Evolutionary conservation across 2,888 invertebrate species (phyloP).

Genomic region (Mamestra brassicae): DNA sequence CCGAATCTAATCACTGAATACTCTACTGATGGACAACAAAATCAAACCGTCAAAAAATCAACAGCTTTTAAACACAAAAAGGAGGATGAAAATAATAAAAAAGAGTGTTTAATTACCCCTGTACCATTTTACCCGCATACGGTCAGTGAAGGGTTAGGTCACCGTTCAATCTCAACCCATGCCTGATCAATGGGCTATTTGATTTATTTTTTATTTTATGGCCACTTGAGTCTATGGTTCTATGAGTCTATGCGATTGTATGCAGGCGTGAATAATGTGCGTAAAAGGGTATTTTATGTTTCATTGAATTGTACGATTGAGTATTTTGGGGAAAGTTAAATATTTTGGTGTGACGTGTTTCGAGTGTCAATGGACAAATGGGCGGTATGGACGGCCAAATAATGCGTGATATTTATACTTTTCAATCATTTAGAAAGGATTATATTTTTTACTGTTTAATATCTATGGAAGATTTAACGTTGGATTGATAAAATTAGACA

Average conservation of each 20-base stretch:
- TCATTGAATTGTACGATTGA: conserved; percentile 50
- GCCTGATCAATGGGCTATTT: conserved; percentile 72
- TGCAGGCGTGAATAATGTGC: conserved; percentile 86
- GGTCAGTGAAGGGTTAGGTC: conserved; percentile 69
- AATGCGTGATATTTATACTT: too few relatives aligned
- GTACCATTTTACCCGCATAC: conserved; percentile 77
- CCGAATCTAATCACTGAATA: not conserved
- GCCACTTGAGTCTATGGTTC: conserved; percentile 69
- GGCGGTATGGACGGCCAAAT: too few relatives aligned
- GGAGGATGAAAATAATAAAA: conserved; percentile 10
- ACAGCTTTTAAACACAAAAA: not conserved
- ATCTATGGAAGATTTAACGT: too few relatives aligned
- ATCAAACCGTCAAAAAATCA: not conserved
- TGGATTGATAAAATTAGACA: too few relatives aligned
- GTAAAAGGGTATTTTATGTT: conserved; percentile 60
- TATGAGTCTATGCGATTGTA: conserved; percentile 71
- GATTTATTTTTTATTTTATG: conserved; percentile 88
- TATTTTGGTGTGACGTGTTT: conserved; percentile 7
- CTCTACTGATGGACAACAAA: not conserved
- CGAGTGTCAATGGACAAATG: not conserved
- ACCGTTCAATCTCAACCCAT: conserved; percentile 76
- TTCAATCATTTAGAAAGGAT: too few relatives aligned
- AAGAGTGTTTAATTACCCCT: conserved; percentile 69
- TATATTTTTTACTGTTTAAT: too few relatives aligned
- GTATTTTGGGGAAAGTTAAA: conserved; percentile 11